Evolutionary conservation across 1,140 invertebrate species (phyloP), one percentile per base, ranked within the genome.

Genomic region (Brachionus asplanchnoidis): DNA sequence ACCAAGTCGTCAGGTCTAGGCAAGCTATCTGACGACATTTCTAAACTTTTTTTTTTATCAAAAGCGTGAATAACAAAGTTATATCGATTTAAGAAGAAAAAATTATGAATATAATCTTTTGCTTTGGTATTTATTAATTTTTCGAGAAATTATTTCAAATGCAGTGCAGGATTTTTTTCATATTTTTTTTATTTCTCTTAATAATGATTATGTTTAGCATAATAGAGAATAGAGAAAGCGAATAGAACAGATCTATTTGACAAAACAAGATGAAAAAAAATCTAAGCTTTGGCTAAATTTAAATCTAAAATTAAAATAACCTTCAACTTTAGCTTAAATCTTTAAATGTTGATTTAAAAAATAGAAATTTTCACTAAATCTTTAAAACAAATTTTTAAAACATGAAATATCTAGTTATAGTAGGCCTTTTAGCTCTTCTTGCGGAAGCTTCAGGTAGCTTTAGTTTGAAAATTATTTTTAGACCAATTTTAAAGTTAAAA

Each of bases 11-110:
- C 36, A 11, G 68, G 9, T n/a, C 3, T 42, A 42, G 68, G 11
- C 40, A 73, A 17, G n/a, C 68, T 42, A 73, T 73, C 68, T 14
- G 68, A 73, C 68, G 68, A 73, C 68, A 42, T 73, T 40, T 73
- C 40, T 68, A 40, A 68, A 68, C 66, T 7, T 68, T 68, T 68
- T 14, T 68, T 68, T 36, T 14, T 5, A 40, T 42, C 44, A 20
- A 73, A 73, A 73, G 68, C 40, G 68, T 42, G 40, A 73, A 42
- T 73, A 40, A 42, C 20, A 42, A 42, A 73, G 68, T 20, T 73
- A 42, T 40, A 73, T 73, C 42, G 32, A 40, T 73, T 42, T 20
- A 42, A n/a, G n/a, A 40, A 42, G 7, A n/a, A 14, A 73, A n/a
- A 42, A 73, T 20, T 40, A 40, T 40, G 32, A 40, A 42, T 20